These are phyloP conservation scores for Pelosia muscerda DNA, from an alignment of 2,888 invertebrate species.

Conservation along the genomic window DNA sequence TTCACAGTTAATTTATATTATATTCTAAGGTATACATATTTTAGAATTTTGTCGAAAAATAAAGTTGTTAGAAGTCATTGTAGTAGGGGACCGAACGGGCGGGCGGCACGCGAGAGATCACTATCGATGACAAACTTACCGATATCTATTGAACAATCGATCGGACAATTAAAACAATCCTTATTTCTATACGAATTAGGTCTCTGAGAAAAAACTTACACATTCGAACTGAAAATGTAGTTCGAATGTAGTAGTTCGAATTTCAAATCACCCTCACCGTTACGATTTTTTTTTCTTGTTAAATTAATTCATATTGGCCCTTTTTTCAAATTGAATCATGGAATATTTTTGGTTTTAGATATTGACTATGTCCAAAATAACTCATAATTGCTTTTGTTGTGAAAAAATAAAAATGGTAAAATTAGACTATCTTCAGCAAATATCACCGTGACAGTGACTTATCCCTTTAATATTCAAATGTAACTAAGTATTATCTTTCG, in stretches of 20 bases:
- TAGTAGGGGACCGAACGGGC: constrained; percentile 65
- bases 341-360: constrained; percentile 1
- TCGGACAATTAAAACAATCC: constrained; percentile 51
- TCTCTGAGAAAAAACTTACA: constrained; percentile 19
- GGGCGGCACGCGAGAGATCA: constrained; percentile 76
- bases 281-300: constrained; percentile 27
- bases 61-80: constrained; percentile 74
- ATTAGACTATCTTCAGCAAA: too few species aligned
- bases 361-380: background rate
- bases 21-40: constrained; percentile 64
- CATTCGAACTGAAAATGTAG: constrained; percentile 34
- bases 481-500: too few species aligned
- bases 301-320: constrained; percentile 38
- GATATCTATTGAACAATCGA: constrained; percentile 58
- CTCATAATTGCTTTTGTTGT: background rate
- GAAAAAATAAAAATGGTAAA: too few species aligned
- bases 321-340: constrained; percentile 6
- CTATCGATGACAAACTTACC: constrained; percentile 72
- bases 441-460: background rate
- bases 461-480: background rate
- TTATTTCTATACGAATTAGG: constrained; percentile 45
- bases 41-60: constrained; percentile 75
- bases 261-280: constrained; percentile 52
- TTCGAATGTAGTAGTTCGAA: constrained; percentile 57
- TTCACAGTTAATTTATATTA: constrained; percentile 73